phyloP scores from a whole-genome alignment of 2,797 vertebrate species.

The Spea hammondii region DNA sequence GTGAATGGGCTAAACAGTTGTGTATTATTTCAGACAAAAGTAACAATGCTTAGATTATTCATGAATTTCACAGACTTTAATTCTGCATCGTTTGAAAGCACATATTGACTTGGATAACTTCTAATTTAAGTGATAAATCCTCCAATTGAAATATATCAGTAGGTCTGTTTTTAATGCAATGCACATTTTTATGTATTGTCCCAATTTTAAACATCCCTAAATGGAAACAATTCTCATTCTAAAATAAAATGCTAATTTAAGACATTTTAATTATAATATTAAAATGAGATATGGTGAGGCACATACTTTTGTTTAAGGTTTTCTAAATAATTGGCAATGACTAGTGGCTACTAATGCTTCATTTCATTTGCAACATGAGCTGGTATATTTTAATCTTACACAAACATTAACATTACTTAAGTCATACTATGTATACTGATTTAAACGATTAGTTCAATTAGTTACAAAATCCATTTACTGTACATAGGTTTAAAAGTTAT shows the following conservation, averaged over 20 bases:
- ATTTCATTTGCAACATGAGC: too few species aligned
- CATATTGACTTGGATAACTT: conserved; percentile 44
- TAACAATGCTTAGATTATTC: conserved; percentile 40
- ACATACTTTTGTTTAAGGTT: neutral
- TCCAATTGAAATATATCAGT: conserved; percentile 14
- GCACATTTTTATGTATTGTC: neutral
- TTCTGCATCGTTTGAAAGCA: conserved; percentile 38
- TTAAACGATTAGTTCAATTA: too few species aligned
- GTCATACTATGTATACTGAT: too few species aligned
- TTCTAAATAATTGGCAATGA: conserved; percentile 5
- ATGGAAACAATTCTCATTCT: conserved; percentile 14
- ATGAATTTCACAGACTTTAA: conserved; percentile 37
- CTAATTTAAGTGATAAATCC: conserved; percentile 37
- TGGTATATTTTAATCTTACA: too few species aligned
- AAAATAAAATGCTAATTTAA: neutral
- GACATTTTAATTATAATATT: neutral
- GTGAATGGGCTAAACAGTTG: conserved; percentile 54
- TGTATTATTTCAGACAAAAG: conserved; percentile 46
- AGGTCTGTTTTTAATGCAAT: neutral
- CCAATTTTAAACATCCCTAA: neutral
- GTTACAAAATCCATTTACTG: too few species aligned
- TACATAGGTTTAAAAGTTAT: too few species aligned
- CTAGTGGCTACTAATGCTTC: too few species aligned
- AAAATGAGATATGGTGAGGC: neutral
- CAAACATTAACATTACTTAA: too few species aligned